Evolutionary conservation across 2,113 vertebrate species (phyloP).

Genomic region (Callionymus lyra): DNA sequence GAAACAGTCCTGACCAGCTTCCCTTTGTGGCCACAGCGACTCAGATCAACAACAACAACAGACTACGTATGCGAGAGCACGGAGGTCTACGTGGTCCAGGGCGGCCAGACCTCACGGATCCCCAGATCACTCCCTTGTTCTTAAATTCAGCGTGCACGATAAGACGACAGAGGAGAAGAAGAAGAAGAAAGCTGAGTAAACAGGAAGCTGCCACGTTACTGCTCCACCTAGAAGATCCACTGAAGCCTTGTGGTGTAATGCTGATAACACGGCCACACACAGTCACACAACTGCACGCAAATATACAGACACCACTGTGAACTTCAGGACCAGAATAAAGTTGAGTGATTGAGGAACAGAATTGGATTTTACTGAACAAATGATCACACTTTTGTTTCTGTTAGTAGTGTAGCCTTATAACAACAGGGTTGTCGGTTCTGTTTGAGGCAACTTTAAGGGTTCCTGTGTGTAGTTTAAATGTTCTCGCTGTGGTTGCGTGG

Average conservation of each 20-base stretch:
- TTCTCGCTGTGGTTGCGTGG: no score
- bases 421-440: no score
- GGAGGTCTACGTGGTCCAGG: slow-evolving; percentile 24
- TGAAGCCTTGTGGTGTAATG: slow-evolving; percentile 29
- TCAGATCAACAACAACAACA: no score
- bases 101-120: slow-evolving; percentile 16
- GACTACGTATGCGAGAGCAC: no score
- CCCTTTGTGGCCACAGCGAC: no score
- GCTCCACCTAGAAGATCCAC: slow-evolving; percentile 42
- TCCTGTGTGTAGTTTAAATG: no score
- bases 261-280: slow-evolving; percentile 13
- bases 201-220: slow-evolving; percentile 57
- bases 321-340: no score
- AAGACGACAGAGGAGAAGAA: slow-evolving; percentile 36
- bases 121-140: slow-evolving; percentile 20
- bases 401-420: no score
- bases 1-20: background rate
- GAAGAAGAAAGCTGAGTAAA: slow-evolving; percentile 50
- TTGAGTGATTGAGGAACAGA: no score
- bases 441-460: no score
- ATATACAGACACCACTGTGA: no score
- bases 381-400: no score
- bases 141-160: slow-evolving; percentile 33
- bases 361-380: background rate
- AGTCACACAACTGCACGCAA: slow-evolving; percentile 1